Conservation (phyloP, 2,888 invertebrate species). For the Ochlodes sylvanus region DNA sequence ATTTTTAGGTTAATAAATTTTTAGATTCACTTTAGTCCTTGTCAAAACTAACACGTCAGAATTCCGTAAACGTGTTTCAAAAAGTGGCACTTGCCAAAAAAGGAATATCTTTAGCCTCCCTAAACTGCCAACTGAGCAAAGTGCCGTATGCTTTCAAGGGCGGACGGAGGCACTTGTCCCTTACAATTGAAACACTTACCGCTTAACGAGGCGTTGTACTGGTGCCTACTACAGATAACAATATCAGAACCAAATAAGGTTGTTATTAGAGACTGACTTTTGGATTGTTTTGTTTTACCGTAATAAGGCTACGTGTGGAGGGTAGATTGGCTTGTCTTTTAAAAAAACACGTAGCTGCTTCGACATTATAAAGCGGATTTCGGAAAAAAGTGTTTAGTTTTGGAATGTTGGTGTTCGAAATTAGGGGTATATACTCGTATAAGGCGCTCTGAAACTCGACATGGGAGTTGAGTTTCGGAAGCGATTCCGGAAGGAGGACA, state of each 20-base stretch:
- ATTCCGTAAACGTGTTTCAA: not conserved
- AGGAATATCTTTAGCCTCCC: not conserved
- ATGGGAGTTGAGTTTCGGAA: too few relatives aligned
- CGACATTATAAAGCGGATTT: too few relatives aligned
- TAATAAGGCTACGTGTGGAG: not conserved
- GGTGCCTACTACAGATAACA: not conserved
- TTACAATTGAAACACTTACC: conserved; percentile 1
- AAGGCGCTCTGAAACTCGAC: too few relatives aligned
- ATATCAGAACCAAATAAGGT: not conserved
- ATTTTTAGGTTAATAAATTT: too few relatives aligned
- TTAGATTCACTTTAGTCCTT: too few relatives aligned
- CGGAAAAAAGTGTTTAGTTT: too few relatives aligned
- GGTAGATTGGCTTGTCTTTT: too few relatives aligned
- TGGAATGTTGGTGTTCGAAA: too few relatives aligned
- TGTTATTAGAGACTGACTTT: not conserved
- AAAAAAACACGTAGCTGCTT: too few relatives aligned
- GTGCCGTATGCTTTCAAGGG: not conserved
- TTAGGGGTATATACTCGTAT: too few relatives aligned
- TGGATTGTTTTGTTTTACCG: not conserved
- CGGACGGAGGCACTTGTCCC: not conserved
- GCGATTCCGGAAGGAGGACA: too few relatives aligned
- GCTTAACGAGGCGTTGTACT: not conserved
- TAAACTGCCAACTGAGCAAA: conserved; percentile 1
- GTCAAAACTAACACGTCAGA: not conserved
- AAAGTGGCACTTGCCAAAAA: not conserved